Percentiles rank a stretch among this genome's conserved stretches.
Evolutionary conservation across 2,888 invertebrate genomes (phyloP).

Genomic region (Sarcophaga carnaria): DNA sequence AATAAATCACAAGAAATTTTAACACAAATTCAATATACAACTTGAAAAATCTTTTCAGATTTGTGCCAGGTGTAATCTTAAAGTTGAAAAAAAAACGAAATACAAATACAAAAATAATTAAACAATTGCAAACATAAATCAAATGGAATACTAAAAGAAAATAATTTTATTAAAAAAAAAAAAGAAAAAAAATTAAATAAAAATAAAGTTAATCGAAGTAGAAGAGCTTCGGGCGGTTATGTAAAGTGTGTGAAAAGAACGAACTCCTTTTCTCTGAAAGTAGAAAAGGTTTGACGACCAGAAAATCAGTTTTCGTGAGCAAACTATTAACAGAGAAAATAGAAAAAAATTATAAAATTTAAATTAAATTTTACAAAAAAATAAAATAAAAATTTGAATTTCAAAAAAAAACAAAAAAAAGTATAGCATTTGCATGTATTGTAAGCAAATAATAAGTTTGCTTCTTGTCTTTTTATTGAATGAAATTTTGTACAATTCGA

Average conservation of each 20-base stretch:
- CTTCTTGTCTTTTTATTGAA: constrained; percentile 40
- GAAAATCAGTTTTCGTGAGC: constrained; percentile 56
- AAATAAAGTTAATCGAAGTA: constrained; percentile 66
- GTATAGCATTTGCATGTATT: background rate
- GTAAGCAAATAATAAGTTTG: constrained; percentile 18
- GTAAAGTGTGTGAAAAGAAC: constrained; percentile 71
- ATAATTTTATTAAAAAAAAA: constrained; percentile 60
- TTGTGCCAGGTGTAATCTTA: background rate
- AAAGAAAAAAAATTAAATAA: constrained; percentile 58
- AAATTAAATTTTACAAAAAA: background rate
- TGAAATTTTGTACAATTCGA: constrained; percentile 54
- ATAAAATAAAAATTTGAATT: no score
- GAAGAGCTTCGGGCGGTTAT: constrained; percentile 69
- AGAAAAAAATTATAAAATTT: constrained; percentile 31
- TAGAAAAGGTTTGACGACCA: constrained; percentile 71
- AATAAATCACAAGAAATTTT: constrained; percentile 36
- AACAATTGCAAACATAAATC: constrained; percentile 28
- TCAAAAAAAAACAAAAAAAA: background rate
- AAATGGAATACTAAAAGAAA: constrained; percentile 57
- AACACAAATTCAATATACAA: constrained; percentile 11
- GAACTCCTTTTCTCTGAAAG: constrained; percentile 66
- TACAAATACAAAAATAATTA: constrained; percentile 5
- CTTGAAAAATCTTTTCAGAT: background rate
- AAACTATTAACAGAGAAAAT: constrained; percentile 60
- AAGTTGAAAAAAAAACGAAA: constrained; percentile 7